phyloP scores from a whole-genome alignment of 2,888 invertebrate species.

The Fragum fragum region DNA sequence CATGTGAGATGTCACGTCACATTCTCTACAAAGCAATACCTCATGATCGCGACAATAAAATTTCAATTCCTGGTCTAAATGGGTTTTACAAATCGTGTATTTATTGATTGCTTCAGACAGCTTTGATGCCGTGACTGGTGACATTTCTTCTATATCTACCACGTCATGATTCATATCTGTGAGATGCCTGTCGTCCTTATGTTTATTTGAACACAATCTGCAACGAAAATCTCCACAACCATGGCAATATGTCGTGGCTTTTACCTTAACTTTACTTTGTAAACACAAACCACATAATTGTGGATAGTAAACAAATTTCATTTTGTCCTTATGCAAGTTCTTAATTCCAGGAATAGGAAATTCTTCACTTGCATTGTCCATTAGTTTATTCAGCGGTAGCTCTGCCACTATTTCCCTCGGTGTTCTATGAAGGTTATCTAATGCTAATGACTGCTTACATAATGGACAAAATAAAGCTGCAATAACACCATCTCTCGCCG shows the following conservation, averaged over 20 bases:
- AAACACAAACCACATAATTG: slow-evolving; percentile 50
- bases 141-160: slow-evolving; percentile 41
- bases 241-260: slow-evolving; percentile 49
- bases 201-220: slow-evolving; percentile 43
- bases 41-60: slow-evolving; percentile 56
- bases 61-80: slow-evolving; percentile 39
- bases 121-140: slow-evolving; percentile 28
- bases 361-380: slow-evolving; percentile 37
- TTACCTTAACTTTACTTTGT: slow-evolving; percentile 28
- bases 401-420: slow-evolving; percentile 55
- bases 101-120: slow-evolving; percentile 42
- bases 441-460: slow-evolving; percentile 43
- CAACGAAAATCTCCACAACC: slow-evolving; percentile 59
- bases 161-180: slow-evolving; percentile 37
- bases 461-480: slow-evolving; percentile 51
- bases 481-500: slow-evolving; percentile 42
- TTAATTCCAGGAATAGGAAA: slow-evolving; percentile 16
- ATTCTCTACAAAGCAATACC: slow-evolving; percentile 46
- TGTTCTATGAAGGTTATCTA: slow-evolving; percentile 33
- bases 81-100: slow-evolving; percentile 43
- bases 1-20: slow-evolving; percentile 48
- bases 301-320: slow-evolving; percentile 40
- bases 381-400: slow-evolving; percentile 53
- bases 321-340: slow-evolving; percentile 21
- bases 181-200: slow-evolving; percentile 31